Evolutionary conservation across 2,888 invertebrate species (phyloP), one percentile per base, ranked within the genome.

Genomic region (Eupithecia subfuscata): DNA sequence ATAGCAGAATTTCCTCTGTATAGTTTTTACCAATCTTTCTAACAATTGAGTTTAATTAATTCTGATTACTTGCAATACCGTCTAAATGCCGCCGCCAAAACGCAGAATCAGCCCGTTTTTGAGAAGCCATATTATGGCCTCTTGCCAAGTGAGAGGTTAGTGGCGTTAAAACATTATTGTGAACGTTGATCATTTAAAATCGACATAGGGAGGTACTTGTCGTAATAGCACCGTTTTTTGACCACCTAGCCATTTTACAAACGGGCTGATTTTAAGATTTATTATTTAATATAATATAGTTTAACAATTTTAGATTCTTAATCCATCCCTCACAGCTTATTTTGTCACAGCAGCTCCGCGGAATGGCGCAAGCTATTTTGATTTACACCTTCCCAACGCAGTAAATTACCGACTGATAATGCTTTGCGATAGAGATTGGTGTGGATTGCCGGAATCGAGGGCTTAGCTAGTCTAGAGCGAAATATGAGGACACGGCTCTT

Each of bases 331-430:
- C 40, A 63, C 30, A 63, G 67, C n/a, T 60, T 16, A 48, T 48
- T 60, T 67, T 68, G 22, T n/a, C 68, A 60, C 37, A 60, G 56
- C 25, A 34, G 1, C 11, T n/a, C 12, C 34, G 2, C n/a, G 70
- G 43, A 68, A 68, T 71, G 73, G 45, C 68, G 34, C 22, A 68
- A 60, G 52, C 64, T 11, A 5, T 40, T 84, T 83, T 93, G 94
- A 94, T 94, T 93, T 94, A 94, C 90, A 87, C 88, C 91, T 94
- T 94, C 77, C 77, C 70, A 68, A 81, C 83, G 70, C 90, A 88
- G 90, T 93, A 91, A 92, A 92, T 93, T 90, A 90, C 83, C 22
- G 81, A 77, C 82, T 75, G 77, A 77, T 77, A 77, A 77, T 77
- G 77, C 77, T 45, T 45, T 63, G 74, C 74, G 74, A 77, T 74